These are phyloP conservation scores for Myopa testacea DNA, from an alignment of 2,888 invertebrate genomes.

Conservation along the genomic window DNA sequence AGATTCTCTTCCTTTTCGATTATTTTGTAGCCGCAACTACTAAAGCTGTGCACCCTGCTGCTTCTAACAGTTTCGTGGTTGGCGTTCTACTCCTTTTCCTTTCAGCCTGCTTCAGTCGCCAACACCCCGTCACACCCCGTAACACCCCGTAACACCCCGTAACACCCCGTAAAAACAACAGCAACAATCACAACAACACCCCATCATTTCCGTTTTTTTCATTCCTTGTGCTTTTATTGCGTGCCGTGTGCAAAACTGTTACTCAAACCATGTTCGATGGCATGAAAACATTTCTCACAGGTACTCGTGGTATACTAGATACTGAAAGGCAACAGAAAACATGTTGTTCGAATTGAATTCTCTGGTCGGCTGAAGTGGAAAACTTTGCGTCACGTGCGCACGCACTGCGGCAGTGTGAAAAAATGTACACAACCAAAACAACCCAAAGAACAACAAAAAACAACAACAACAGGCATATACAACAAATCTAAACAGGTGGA, in stretches of 20 bases:
- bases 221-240: conserved; percentile 32
- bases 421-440: conserved; percentile 39
- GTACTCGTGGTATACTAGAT: background rate
- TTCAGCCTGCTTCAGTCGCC: background rate
- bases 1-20: background rate
- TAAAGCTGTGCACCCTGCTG: conserved; percentile 21
- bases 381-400: conserved; percentile 40
- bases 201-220: conserved; percentile 52
- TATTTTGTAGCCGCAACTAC: conserved; percentile 30
- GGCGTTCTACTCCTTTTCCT: background rate
- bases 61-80: background rate
- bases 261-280: conserved; percentile 53
- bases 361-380: conserved; percentile 20
- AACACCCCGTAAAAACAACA: background rate
- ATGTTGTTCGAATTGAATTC: conserved; percentile 21
- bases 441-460: background rate
- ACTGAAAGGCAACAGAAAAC: conserved; percentile 18
- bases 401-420: conserved; percentile 41
- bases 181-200: background rate
- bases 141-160: too few species aligned
- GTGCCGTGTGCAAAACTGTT: conserved; percentile 46
- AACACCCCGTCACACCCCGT: too few species aligned
- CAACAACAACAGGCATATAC: background rate
- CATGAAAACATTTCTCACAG: conserved; percentile 50
- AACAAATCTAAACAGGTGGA: conserved; percentile 25